A percentile compares a stretch with the other conserved stretches of the same genome.
Evolutionary conservation across 2,797 vertebrate genomes (phyloP).

Genomic region (Capromys pilorides): DNA sequence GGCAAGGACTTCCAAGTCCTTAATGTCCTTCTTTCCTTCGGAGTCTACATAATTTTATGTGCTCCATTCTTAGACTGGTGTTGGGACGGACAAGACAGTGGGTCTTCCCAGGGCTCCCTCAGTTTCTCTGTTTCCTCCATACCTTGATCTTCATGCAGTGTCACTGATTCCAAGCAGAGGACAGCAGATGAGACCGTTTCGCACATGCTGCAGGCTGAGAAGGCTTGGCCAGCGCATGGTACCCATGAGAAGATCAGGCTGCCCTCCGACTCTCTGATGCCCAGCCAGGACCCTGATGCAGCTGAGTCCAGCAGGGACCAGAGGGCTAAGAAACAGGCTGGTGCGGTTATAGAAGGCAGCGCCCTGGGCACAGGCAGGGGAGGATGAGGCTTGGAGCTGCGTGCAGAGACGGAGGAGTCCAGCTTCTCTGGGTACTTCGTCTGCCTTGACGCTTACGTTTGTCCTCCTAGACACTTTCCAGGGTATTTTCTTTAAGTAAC

Average conservation of each 20-base stretch:
- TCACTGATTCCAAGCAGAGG: neutral
- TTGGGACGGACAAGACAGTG: neutral
- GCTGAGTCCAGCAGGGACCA: neutral
- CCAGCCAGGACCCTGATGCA: neutral
- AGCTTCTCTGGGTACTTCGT: neutral
- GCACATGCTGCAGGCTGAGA: neutral
- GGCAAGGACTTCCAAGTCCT: neutral
- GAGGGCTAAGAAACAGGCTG: neutral
- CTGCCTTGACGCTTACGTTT: neutral
- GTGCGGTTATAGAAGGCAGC: neutral
- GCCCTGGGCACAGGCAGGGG: neutral
- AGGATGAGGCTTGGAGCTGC: neutral
- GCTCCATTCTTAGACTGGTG: neutral
- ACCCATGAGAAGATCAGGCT: neutral
- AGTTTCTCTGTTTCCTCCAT: neutral
- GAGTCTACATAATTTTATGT: neutral
- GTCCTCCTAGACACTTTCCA: neutral
- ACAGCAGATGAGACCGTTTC: neutral
- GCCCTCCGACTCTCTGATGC: neutral
- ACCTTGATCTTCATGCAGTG: neutral
- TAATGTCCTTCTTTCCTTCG: neutral
- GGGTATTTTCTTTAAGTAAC: neutral
- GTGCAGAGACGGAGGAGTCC: neutral
- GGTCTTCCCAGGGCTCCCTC: neutral
- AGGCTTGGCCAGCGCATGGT: neutral